Conservation (phyloP, 2,113 vertebrate genomes). For the Alexandromys fortis region DNA sequence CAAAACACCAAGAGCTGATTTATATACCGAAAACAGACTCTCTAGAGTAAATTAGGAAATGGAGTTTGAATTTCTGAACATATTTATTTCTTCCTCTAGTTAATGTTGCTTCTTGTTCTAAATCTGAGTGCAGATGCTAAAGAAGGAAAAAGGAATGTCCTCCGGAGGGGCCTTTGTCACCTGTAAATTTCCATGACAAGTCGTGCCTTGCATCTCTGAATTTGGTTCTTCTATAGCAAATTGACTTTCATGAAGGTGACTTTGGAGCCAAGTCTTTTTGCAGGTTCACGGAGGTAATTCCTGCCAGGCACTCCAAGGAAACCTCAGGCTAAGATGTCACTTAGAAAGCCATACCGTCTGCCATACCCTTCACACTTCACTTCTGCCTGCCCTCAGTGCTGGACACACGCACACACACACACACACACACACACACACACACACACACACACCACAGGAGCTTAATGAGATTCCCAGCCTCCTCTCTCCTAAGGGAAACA, state of each 20-base stretch:
- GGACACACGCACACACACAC: neutral
- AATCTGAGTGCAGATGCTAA: constrained; percentile 14
- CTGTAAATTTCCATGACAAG: constrained; percentile 43
- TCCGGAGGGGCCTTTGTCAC: neutral
- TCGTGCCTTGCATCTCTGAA: neutral
- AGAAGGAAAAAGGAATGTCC: neutral
- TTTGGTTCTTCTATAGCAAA: neutral
- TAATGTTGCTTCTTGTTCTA: constrained; percentile 41
- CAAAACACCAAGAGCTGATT: constrained; percentile 51
- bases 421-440: neutral
- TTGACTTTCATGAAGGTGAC: constrained; percentile 3
- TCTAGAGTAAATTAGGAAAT: constrained; percentile 58
- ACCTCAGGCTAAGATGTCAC: neutral
- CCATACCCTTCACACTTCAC: neutral
- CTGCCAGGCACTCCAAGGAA: neutral
- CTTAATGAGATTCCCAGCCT: neutral
- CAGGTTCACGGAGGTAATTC: neutral
- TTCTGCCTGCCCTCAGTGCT: rapidly evolving
- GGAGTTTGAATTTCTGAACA: constrained; percentile 51
- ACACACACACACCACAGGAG: neutral
- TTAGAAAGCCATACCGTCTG: rapidly evolving
- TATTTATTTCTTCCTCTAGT: constrained; percentile 51
- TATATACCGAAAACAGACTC: constrained; percentile 47
- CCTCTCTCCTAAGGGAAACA: neutral
- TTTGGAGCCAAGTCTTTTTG: neutral